Base-by-base conservation (phyloP, 53 echinoderm and acorn worm species). In the Antedon mediterranea region DNA sequence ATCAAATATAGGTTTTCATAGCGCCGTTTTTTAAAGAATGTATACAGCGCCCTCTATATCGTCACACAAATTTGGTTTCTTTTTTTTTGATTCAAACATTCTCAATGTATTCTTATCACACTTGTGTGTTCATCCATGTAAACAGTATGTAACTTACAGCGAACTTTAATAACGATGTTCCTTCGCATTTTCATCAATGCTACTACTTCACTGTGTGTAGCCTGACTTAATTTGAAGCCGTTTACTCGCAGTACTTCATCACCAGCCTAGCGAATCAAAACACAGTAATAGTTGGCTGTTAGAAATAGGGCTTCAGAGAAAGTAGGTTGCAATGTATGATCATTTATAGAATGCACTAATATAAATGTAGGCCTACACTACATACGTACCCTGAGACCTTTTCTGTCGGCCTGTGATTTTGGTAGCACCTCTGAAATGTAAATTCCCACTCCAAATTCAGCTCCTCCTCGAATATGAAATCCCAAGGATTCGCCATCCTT, bases 241-340 rank as follows among this genome's bases (percentile, higher is more conserved):
- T 94, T 94, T 72, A 94, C 86, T 28, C 89, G 85, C 34, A 94
- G 32, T 20, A 94, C 89, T 77, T 94, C 88, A 81, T 94, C 94
- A 32, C 94, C 94, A 34, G 82, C 91, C 94, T 94, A 77, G 30
- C 84, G 75, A n/a, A 37, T 37, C 4, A 37, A 37, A 11, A 37
- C 37, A 11, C 6, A 37, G 37, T 6, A 37, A 37, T 37, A 6
- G 37, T n/a, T n/a, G n/a, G n/a, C n/a, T n/a, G n/a, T n/a, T n/a
- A n/a, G n/a, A n/a, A n/a, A n/a, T n/a, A n/a, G n/a, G n/a, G n/a
- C n/a, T n/a, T n/a, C n/a, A n/a, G n/a, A n/a, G n/a, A n/a, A n/a
- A n/a, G n/a, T n/a, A n/a, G n/a, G n/a, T n/a, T n/a, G n/a, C n/a
- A n/a, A n/a, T n/a, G n/a, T n/a, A n/a, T n/a, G n/a, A n/a, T n/a